Evolutionary conservation across 1,140 invertebrate genomes (phyloP).

Genomic region (Aphis craccivora): DNA sequence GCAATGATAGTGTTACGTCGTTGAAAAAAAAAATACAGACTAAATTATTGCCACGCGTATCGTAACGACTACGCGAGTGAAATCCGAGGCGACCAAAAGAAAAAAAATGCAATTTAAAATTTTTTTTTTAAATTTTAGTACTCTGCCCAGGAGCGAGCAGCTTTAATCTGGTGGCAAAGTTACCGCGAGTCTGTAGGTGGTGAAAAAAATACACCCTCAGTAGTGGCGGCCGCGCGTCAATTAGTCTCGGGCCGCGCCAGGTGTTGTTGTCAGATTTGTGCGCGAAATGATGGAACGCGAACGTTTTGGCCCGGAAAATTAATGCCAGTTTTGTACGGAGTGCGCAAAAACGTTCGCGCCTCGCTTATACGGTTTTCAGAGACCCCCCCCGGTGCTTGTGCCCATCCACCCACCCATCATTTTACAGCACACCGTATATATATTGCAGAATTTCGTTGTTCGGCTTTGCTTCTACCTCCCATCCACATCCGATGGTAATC

Average conservation of each 20-base stretch:
- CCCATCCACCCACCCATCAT: neutral
- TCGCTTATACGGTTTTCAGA: constrained; percentile 22
- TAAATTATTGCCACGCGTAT: neutral
- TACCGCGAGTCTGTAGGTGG: neutral
- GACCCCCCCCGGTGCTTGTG: neutral
- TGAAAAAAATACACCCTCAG: neutral
- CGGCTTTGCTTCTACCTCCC: neutral
- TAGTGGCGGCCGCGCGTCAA: constrained; percentile 29
- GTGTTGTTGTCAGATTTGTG: constrained; percentile 56
- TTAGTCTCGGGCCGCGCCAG: constrained; percentile 43
- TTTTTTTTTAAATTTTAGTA: neutral
- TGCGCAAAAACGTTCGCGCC: constrained; percentile 41
- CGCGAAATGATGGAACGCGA: constrained; percentile 47
- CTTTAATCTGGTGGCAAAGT: neutral
- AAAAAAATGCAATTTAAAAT: neutral
- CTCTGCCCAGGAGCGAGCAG: neutral
- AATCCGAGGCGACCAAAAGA: neutral
- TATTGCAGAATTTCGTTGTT: neutral
- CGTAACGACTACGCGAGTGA: neutral
- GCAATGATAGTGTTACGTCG: neutral
- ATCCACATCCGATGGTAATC: neutral
- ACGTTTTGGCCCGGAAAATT: constrained; percentile 57
- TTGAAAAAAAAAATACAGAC: neutral
- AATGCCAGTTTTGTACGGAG: neutral
- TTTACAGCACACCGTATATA: neutral